A percentile compares a stretch with the other conserved stretches of the same genome.
phyloP scores from a whole-genome alignment of 30 jellyfish, hydroid and myxozoan genomes.

The Calvadosia cruxmelitensis region DNA sequence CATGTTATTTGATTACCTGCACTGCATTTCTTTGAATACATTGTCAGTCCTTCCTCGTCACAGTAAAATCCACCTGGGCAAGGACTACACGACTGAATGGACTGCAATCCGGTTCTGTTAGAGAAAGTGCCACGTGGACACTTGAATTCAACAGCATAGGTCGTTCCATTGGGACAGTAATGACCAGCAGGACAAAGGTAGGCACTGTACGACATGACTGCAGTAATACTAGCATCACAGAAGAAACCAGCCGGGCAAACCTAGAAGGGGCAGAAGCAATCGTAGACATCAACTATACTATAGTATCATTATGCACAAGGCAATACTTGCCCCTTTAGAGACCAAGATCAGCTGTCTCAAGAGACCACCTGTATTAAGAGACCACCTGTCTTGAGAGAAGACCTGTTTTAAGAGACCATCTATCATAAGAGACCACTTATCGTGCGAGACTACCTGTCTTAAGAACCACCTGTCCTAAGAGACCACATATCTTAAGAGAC shows the following conservation, averaged over 20 bases:
- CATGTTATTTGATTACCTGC: slow-evolving; percentile 52
- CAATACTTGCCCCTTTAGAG: too few species aligned
- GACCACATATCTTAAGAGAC: too few species aligned
- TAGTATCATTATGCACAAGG: too few species aligned
- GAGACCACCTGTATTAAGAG: too few species aligned
- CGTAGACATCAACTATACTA: too few species aligned
- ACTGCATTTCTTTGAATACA: slow-evolving; percentile 60
- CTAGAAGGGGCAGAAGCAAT: too few species aligned
- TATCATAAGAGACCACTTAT: too few species aligned
- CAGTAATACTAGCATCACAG: slow-evolving; percentile 61
- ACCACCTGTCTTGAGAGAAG: too few species aligned
- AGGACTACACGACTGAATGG: slow-evolving; percentile 64
- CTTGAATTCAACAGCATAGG: slow-evolving; percentile 52
- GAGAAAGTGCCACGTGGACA: slow-evolving; percentile 96
- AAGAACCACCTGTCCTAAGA: too few species aligned
- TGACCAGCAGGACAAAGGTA: slow-evolving; percentile 81
- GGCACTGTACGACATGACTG: slow-evolving; percentile 41
- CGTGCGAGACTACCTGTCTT: too few species aligned
- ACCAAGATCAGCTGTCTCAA: too few species aligned
- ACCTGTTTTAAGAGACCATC: too few species aligned
- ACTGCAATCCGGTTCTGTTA: slow-evolving; percentile 59
- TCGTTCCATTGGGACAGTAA: slow-evolving; percentile 86
- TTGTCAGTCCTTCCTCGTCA: slow-evolving; percentile 66
- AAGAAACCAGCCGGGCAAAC: slow-evolving; percentile 90
- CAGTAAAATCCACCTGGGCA: slow-evolving; percentile 93